phyloP scores from a whole-genome alignment of 2,888 invertebrate genomes.

The Microdon myrmicae region DNA sequence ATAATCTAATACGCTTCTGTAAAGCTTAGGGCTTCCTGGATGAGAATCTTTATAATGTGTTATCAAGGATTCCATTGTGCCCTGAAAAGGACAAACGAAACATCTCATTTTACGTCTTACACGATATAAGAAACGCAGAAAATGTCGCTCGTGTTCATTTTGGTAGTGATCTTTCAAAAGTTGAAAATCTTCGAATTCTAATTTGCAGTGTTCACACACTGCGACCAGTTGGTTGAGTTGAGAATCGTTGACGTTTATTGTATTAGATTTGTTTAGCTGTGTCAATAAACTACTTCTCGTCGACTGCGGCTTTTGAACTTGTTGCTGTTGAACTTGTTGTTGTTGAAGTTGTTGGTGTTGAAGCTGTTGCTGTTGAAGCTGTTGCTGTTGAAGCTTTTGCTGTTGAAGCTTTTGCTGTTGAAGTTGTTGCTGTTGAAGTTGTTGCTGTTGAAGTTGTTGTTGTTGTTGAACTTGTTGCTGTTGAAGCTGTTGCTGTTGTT shows the following conservation, averaged over 20 bases:
- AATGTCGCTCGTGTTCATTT: neutral
- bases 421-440: too few species aligned
- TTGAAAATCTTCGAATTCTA: neutral
- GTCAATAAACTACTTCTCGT: too few species aligned
- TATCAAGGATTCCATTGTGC: neutral
- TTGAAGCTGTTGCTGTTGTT: neutral
- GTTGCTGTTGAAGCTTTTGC: neutral
- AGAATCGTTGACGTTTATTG: neutral
- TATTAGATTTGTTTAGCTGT: too few species aligned
- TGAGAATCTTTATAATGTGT: neutral
- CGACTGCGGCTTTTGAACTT: neutral
- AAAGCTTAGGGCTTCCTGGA: neutral
- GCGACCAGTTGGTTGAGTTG: neutral
- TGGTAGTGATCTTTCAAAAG: neutral
- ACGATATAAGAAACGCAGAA: neutral
- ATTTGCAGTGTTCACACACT: neutral
- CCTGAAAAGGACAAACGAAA: neutral
- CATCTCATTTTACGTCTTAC: constrained; percentile 1
- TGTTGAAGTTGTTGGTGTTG: neutral
- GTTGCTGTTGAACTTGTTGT: neutral
- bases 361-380: neutral
- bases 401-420: neutral
- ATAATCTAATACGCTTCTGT: neutral
- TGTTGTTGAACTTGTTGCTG: neutral
- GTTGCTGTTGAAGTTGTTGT: neutral